Evolutionary conservation across 1,140 invertebrate species (phyloP), one percentile per base, ranked within the genome.

Genomic region (Grapholita molesta): DNA sequence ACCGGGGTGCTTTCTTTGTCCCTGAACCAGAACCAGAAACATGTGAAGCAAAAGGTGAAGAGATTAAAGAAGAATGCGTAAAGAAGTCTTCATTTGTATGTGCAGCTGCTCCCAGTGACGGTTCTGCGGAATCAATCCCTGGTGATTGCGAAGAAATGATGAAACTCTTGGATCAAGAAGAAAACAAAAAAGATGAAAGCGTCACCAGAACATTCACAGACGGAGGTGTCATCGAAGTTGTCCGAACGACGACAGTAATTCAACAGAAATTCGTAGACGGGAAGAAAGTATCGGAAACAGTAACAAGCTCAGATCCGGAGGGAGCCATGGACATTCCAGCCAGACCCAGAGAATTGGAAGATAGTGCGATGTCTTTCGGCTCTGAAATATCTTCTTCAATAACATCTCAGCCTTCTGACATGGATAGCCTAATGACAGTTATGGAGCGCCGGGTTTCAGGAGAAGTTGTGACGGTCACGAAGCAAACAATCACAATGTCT

Each of bases 221-320:
- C 57, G 75, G 81, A 8, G 89, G 86, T 32, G 79, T 89, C 28
- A 88, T 92, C 70, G 79, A 93, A 84, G 91, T 93, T 2, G 92
- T 93, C 15, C 89, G 90, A 68, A 94, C 93, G 7, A 93, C 93
- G 23, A 94, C 92, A 65, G 92, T 93, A 1, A 93, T 92, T 73
- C 81, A 93, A 74, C 90, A 94, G 83, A 70, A 85, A 84, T 92
- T 93, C 86, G 78, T 93, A 2, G 91, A 92, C 73, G 89, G 90
- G 52, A 92, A 91, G 79, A 93, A 90, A 86, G 89, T 93, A 8
- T 93, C 93, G n/a, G 91, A 93, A 72, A 93, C 89, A 7, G 85
- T 93, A 21, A 91, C 90, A 2, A 86, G 82, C 67, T 90, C 87
- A 12, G 91, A 93, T 15, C 85, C 78, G 4, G 89, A 91, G 25